A percentile compares a stretch with the other conserved stretches of the same genome.
Evolutionary conservation across 2,113 vertebrate species (phyloP).

Genomic region (Sula dactylatra): DNA sequence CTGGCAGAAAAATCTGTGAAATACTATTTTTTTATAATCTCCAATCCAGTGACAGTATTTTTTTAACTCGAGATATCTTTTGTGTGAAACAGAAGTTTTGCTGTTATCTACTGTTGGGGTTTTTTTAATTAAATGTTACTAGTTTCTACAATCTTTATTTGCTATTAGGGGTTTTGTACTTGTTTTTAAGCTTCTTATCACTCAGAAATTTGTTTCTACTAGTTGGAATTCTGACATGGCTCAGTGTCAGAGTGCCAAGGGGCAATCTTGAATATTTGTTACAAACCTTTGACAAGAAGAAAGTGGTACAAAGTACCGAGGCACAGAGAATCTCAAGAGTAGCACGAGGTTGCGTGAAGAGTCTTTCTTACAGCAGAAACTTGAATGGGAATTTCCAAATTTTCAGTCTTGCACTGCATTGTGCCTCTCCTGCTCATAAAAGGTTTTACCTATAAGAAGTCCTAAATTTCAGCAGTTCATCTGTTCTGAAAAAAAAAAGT

Average conservation of each 20-base stretch:
- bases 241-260: not conserved
- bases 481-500: not conserved
- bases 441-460: not conserved
- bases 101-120: not conserved
- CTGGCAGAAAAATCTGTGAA: not conserved
- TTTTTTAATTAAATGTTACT: not conserved
- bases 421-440: fast-evolving
- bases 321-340: not conserved
- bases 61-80: not conserved
- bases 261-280: not conserved
- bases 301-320: not conserved
- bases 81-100: not conserved
- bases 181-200: not conserved
- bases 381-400: not conserved
- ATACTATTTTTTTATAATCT: not conserved
- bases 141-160: not conserved
- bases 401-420: fast-evolving
- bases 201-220: not conserved
- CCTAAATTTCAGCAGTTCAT: not conserved
- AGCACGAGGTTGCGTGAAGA: not conserved
- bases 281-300: not conserved
- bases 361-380: not conserved
- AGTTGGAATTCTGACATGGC: not conserved
- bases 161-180: not conserved
- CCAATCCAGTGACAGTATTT: not conserved